These are phyloP conservation scores for Tiaroga cobitis DNA, from an alignment of 2,797 vertebrate genomes.

Conservation along the genomic window DNA sequence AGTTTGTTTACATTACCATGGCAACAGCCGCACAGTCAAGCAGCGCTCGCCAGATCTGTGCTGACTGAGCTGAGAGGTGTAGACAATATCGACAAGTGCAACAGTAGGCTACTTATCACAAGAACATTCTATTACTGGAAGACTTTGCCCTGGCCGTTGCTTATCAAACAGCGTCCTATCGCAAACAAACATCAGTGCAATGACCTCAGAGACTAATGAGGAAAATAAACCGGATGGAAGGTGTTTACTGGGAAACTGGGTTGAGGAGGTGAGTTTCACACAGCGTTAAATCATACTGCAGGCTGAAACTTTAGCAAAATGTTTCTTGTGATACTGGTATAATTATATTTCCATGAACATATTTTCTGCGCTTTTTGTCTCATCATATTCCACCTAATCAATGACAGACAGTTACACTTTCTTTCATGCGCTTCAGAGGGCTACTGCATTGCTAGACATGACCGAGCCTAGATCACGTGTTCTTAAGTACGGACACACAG, in stretches of 20 bases:
- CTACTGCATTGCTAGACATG: slow-evolving; percentile 55
- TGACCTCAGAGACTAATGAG: slow-evolving; percentile 1
- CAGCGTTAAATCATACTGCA: neutral
- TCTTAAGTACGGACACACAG: slow-evolving; percentile 66
- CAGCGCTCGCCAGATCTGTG: too few species aligned
- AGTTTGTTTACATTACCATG: too few species aligned
- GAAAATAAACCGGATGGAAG: slow-evolving; percentile 31
- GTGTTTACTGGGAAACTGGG: slow-evolving; percentile 62
- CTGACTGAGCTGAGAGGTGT: too few species aligned
- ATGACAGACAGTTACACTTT: neutral
- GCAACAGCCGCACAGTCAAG: too few species aligned
- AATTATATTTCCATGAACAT: neutral
- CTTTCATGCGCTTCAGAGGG: slow-evolving; percentile 58
- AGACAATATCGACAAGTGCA: too few species aligned
- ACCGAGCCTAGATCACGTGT: slow-evolving; percentile 44
- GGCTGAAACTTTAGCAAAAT: neutral
- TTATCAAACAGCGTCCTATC: neutral
- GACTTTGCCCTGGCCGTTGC: neutral
- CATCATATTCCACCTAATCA: neutral
- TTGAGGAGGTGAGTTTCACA: slow-evolving; percentile 72
- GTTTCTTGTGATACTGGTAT: neutral
- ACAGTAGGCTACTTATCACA: neutral
- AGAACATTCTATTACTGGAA: neutral
- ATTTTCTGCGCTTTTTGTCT: neutral
- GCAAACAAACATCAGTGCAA: slow-evolving; percentile 54